Percentiles rank a stretch among this genome's conserved stretches.
Conservation (phyloP, 2,888 invertebrate genomes). For the Horisme vitalbata region DNA sequence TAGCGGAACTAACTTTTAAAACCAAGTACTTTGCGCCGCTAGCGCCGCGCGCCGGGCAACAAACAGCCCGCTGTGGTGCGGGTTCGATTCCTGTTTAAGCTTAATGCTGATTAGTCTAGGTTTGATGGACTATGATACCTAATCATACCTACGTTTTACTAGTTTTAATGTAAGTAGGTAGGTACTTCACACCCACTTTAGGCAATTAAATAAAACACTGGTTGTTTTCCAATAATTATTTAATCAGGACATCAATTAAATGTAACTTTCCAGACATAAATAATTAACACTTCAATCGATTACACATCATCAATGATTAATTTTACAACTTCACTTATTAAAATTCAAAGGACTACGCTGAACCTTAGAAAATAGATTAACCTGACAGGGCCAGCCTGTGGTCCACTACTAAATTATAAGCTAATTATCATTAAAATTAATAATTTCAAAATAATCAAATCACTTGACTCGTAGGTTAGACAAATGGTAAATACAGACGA, state of each 20-base stretch:
- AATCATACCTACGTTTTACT: not conserved
- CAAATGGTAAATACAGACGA: too few species aligned
- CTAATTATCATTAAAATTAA: slow-evolving; percentile 26
- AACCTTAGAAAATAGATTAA: slow-evolving; percentile 50
- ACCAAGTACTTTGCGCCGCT: too few species aligned
- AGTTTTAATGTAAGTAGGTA: not conserved
- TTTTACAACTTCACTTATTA: slow-evolving; percentile 44
- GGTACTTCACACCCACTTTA: too few species aligned
- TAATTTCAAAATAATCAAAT: slow-evolving; percentile 13
- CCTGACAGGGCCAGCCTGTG: slow-evolving; percentile 74
- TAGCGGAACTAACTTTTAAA: too few species aligned
- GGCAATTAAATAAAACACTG: slow-evolving; percentile 36
- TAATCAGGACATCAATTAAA: slow-evolving; percentile 80
- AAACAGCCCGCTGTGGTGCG: too few species aligned
- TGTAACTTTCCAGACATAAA: slow-evolving; percentile 78
- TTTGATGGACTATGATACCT: too few species aligned
- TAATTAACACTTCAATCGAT: slow-evolving; percentile 77
- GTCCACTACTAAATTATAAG: slow-evolving; percentile 47
- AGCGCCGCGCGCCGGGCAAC: too few species aligned
- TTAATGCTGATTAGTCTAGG: too few species aligned
- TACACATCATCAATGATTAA: slow-evolving; percentile 54
- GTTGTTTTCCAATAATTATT: slow-evolving; percentile 70
- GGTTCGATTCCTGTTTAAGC: too few species aligned
- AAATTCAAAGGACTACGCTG: slow-evolving; percentile 35
- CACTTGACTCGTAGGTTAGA: not conserved